Base-by-base conservation (phyloP, 2,888 invertebrate species). In the Eristalinus sepulchralis region DNA sequence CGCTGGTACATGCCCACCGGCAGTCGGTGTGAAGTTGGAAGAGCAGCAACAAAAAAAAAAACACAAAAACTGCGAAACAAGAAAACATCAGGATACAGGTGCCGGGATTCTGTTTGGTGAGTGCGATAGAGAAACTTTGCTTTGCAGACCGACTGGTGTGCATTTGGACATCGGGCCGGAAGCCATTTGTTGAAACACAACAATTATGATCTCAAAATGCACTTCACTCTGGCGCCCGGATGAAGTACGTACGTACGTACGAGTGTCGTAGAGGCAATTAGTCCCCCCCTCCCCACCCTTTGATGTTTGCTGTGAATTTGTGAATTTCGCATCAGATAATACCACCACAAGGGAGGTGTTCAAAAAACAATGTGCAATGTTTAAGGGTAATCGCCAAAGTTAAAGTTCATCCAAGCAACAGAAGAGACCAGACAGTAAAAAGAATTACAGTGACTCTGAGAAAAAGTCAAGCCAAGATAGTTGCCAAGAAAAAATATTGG, bases 21-120 rank as follows among this genome's bases (percentile, higher is more conserved):
- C 81, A 76, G 72, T 53, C 62, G 59, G 53, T 10, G n/a, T 55
- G 70, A 67, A 76, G 62, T 76, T 81, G 33, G 64, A 2, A 27
- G 27, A 27, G 27, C 2, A 34, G 11, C 22, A 27, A 71, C 31
- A 39, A 20, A 73, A 70, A 22, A 55, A 67, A 55, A 57, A 34
- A 71, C 60, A n/a, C n/a, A n/a, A n/a, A n/a, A n/a, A n/a, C n/a
- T n/a, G n/a, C 31, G 68, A 39, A 39, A 47, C 31, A 59, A 67
- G 20, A 67, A n/a, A 60, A 85, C 81, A 85, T 72, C 67, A 31
- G 62, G 59, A 67, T 81, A 64, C 84, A 85, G 81, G 84, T 85
- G 84, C 84, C 72, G 72, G 84, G 76, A 81, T 85, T 76, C 66
- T 27, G 75, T 53, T 70, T 73, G 66, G 34, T 57, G 64, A 76